phyloP scores from a whole-genome alignment of 2,888 invertebrate genomes.

The Apodemia mormo region DNA sequence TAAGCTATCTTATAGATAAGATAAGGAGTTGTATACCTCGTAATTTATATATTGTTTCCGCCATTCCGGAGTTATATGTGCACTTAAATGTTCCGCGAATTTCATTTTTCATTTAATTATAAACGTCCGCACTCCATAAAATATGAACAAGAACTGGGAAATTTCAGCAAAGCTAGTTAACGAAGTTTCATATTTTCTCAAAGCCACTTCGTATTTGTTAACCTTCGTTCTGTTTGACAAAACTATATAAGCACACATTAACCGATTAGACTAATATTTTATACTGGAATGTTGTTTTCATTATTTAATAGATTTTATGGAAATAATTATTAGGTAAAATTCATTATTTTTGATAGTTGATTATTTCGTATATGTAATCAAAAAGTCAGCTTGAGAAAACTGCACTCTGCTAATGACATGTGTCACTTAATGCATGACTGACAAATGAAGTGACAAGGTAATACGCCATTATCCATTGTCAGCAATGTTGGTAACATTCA shows the following conservation, averaged over 20 bases:
- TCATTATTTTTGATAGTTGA: neutral
- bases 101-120: slow-evolving; percentile 86
- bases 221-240: neutral
- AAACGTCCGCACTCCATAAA: slow-evolving; percentile 53
- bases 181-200: slow-evolving; percentile 14
- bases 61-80: slow-evolving; percentile 99
- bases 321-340: neutral
- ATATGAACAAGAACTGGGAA: slow-evolving; percentile 47
- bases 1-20: slow-evolving; percentile 6
- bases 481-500: too few relatives aligned
- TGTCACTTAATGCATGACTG: too few relatives aligned
- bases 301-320: neutral
- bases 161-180: neutral
- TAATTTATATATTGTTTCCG: slow-evolving; percentile 97
- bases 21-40: slow-evolving; percentile 83
- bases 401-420: too few relatives aligned
- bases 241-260: slow-evolving; percentile 16
- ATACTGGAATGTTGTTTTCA: slow-evolving; percentile 25
- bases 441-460: too few relatives aligned
- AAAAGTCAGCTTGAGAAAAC: too few relatives aligned
- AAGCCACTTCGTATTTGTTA: slow-evolving; percentile 19
- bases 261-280: slow-evolving; percentile 15
- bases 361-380: neutral
- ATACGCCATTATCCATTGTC: too few relatives aligned
- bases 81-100: slow-evolving; percentile 98